A percentile compares a stretch with the other conserved stretches of the same genome.
Conservation (phyloP, 2,797 vertebrate genomes). For the Scolopax bukidnonensis region DNA sequence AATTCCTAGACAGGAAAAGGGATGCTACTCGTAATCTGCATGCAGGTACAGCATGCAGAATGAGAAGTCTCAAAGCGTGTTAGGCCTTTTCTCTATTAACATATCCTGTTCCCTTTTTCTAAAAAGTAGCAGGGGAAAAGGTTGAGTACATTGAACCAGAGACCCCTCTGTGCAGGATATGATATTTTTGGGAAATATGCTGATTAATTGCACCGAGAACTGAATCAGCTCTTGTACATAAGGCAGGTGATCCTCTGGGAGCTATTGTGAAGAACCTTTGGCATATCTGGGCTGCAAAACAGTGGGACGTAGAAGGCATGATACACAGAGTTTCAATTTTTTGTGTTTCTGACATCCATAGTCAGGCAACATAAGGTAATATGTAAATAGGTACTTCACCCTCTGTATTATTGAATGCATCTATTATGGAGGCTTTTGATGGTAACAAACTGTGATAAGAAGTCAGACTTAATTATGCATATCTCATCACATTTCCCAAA, state of each 20-base stretch:
- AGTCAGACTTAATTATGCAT: constrained; percentile 76
- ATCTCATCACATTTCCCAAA: constrained; percentile 68
- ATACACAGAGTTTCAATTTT: not conserved
- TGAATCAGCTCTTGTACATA: not conserved
- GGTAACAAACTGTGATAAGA: constrained; percentile 67
- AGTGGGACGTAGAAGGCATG: not conserved
- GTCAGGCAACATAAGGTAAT: constrained; percentile 38
- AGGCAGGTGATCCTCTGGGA: not conserved
- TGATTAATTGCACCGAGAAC: not conserved
- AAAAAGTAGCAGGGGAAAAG: not conserved
- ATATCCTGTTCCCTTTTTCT: not conserved
- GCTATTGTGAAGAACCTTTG: not conserved
- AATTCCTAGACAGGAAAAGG: not conserved
- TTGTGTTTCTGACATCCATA: constrained; percentile 25
- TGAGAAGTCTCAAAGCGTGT: not conserved
- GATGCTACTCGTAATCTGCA: not conserved
- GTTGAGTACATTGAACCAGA: not conserved
- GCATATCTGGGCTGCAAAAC: constrained; percentile 15
- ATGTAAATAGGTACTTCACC: constrained; percentile 53
- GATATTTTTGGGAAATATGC: not conserved
- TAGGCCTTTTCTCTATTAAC: not conserved
- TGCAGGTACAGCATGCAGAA: not conserved
- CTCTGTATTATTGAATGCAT: constrained; percentile 43
- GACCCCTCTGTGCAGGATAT: not conserved
- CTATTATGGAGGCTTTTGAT: constrained; percentile 63